Percentiles rank a stretch among this genome's conserved stretches.
phyloP scores from a whole-genome alignment of 1,140 invertebrate species.

The Aleiodes sp. region DNA sequence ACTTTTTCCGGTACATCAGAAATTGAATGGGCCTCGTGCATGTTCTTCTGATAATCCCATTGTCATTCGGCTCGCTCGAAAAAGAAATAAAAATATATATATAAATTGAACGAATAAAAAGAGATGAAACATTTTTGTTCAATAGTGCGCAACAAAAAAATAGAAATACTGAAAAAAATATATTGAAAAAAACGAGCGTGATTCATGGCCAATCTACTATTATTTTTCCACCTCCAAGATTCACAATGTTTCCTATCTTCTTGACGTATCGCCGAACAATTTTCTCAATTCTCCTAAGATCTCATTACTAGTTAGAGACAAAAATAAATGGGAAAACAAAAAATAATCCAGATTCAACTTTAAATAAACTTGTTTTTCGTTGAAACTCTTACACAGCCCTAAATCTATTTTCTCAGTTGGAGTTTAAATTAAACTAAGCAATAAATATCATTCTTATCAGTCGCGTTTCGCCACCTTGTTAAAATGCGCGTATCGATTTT shows the following conservation, averaged over 20 bases:
- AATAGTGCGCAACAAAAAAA: background rate
- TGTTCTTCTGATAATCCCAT: constrained; percentile 1
- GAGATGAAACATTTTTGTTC: no score
- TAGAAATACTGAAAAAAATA: background rate
- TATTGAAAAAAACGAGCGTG: no score
- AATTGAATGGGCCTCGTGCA: constrained; percentile 17
- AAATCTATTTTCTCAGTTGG: background rate
- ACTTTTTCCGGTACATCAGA: constrained; percentile 21
- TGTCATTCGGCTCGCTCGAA: background rate
- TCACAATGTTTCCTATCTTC: background rate
- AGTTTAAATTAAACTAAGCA: constrained; percentile 35
- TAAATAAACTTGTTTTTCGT: background rate
- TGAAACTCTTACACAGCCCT: no score
- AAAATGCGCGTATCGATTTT: constrained; percentile 46
- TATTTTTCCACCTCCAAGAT: background rate
- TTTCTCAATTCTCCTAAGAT: background rate
- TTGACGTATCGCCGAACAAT: background rate
- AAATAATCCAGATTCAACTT: background rate
- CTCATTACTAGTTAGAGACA: background rate
- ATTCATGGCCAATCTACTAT: background rate
- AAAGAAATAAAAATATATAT: background rate
- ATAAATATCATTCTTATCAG: constrained; percentile 48
- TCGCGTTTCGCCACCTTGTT: constrained; percentile 45
- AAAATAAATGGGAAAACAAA: background rate
- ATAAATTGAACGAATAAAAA: background rate